phyloP scores from a whole-genome alignment of 2,888 invertebrate species.

The Agriopis marginaria region DNA sequence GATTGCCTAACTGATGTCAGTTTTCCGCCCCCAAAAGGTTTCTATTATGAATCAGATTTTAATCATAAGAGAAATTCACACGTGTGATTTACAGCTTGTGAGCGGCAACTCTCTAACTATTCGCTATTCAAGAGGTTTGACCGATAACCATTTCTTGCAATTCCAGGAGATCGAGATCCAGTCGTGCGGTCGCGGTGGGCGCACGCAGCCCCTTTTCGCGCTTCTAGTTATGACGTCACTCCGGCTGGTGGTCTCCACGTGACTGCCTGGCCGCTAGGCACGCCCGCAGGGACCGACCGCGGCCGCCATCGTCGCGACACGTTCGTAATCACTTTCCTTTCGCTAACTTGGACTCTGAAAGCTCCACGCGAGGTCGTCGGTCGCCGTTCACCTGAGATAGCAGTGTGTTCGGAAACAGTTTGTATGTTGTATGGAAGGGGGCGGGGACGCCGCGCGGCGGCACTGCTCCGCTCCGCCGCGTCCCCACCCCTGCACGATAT shows the following conservation, averaged over 20 bases:
- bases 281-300: slow-evolving; percentile 40
- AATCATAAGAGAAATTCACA: not conserved
- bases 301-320: slow-evolving; percentile 32
- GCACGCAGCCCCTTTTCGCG: slow-evolving; percentile 58
- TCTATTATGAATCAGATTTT: not conserved
- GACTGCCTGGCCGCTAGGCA: slow-evolving; percentile 63
- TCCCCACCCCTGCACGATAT: slow-evolving; percentile 40
- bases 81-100: not conserved
- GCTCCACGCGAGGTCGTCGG: slow-evolving; percentile 60
- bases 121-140: not conserved
- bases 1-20: too few relatives aligned
- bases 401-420: slow-evolving; percentile 61
- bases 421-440: slow-evolving; percentile 57
- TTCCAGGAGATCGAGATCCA: slow-evolving; percentile 89
- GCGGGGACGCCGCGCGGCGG: slow-evolving; percentile 40
- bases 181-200: slow-evolving; percentile 85
- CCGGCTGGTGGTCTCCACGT: slow-evolving; percentile 65
- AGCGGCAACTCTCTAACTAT: not conserved
- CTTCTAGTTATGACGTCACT: slow-evolving; percentile 59
- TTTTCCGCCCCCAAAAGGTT: not conserved
- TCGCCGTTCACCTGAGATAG: slow-evolving; percentile 61
- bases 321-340: slow-evolving; percentile 48
- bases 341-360: slow-evolving; percentile 51
- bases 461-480: slow-evolving; percentile 31
- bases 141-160: not conserved